Percentiles rank a stretch among this genome's conserved stretches.
Evolutionary conservation across 2,888 invertebrate genomes (phyloP).

Genomic region (Tridacna gigas): DNA sequence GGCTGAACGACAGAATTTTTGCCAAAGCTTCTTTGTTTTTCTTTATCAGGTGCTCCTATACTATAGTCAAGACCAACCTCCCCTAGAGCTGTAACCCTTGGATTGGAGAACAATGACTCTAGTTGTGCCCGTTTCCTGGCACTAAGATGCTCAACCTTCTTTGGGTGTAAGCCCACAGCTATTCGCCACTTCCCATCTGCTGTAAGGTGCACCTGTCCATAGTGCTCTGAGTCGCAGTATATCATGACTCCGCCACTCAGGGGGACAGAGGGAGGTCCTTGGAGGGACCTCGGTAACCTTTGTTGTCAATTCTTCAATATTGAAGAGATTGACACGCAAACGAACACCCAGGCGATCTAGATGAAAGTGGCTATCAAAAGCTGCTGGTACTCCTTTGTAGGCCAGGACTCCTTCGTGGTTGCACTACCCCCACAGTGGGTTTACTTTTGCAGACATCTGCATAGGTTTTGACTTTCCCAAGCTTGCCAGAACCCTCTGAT

Average conservation of each 20-base stretch:
- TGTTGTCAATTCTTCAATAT: too few species aligned
- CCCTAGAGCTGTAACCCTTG: too few species aligned
- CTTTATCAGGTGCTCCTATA: background rate
- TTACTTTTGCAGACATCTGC: background rate
- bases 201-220: too few species aligned
- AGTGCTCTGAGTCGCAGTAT: too few species aligned
- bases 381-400: background rate
- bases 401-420: background rate
- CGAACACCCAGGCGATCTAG: background rate
- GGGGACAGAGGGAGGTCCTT: background rate
- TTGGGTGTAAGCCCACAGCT: too few species aligned
- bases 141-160: too few species aligned
- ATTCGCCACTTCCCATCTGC: too few species aligned
- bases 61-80: too few species aligned
- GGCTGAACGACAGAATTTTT: background rate
- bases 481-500: background rate
- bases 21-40: background rate
- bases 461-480: background rate
- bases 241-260: too few species aligned
- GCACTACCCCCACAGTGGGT: too few species aligned
- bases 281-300: constrained; percentile 12
- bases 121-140: background rate
- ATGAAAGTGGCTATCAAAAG: constrained; percentile 22
- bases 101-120: background rate
- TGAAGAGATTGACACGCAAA: too few species aligned